Evolutionary conservation across 2,113 vertebrate genomes (phyloP).

Genomic region (Polypterus bichir): DNA sequence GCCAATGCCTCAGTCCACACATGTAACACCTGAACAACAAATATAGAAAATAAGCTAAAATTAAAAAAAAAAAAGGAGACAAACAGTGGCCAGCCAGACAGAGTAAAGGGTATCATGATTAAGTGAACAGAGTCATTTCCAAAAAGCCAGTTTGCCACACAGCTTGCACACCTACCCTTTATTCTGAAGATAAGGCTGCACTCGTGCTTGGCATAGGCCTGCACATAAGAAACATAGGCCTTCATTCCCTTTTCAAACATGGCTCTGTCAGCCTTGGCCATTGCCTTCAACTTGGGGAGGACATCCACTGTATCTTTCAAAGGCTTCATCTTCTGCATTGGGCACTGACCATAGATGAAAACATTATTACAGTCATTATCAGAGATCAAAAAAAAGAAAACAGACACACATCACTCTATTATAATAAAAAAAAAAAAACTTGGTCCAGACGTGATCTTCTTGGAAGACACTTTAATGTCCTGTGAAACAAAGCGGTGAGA

Average conservation of each 20-base stretch:
- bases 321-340: conserved; percentile 61
- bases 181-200: conserved; percentile 86
- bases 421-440: background rate
- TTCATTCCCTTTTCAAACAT: conserved; percentile 80
- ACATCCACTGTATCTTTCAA: conserved; percentile 53
- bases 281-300: conserved; percentile 66
- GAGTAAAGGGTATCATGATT: no score
- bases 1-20: no score
- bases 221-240: conserved; percentile 78
- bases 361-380: background rate
- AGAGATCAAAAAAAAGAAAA: background rate
- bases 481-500: no score
- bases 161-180: conserved; percentile 56
- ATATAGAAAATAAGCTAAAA: background rate
- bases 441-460: no score
- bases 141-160: background rate
- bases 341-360: conserved; percentile 53
- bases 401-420: no score
- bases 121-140: background rate
- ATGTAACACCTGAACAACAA: background rate
- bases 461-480: no score
- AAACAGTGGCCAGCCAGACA: no score
- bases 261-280: conserved; percentile 71
- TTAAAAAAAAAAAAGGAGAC: no score
- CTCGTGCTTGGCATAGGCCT: conserved; percentile 88